phyloP scores from a whole-genome alignment of 1,140 invertebrate genomes.

The Rhopalosiphum padi region DNA sequence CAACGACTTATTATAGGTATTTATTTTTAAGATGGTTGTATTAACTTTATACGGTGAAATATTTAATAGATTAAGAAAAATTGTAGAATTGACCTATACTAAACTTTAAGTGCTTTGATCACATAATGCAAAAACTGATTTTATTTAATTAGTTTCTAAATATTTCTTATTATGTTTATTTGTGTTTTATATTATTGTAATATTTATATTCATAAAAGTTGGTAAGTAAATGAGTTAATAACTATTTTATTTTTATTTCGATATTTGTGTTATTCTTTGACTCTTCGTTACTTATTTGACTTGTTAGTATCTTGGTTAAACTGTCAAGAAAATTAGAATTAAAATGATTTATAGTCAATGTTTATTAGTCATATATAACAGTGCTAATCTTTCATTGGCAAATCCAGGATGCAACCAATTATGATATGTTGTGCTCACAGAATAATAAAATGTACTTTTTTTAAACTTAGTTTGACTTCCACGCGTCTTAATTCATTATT shows the following conservation, averaged over 20 bases:
- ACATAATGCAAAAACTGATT: no score
- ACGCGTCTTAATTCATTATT: slow-evolving; percentile 47
- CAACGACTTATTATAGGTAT: not conserved
- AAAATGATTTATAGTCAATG: not conserved
- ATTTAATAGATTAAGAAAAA: no score
- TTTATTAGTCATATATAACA: not conserved
- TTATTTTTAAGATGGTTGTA: not conserved
- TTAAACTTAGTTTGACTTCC: slow-evolving; percentile 12
- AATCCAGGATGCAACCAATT: slow-evolving; percentile 40
- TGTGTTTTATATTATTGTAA: not conserved
- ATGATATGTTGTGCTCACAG: slow-evolving; percentile 23
- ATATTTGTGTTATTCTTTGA: not conserved
- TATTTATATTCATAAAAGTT: not conserved
- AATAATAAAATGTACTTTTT: slow-evolving; percentile 40
- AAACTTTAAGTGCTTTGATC: no score
- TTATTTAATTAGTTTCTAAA: not conserved
- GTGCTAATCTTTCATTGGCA: not conserved
- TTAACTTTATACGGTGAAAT: not conserved
- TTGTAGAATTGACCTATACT: no score
- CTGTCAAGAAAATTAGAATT: not conserved
- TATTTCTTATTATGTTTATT: not conserved
- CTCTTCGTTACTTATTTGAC: not conserved
- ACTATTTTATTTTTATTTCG: not conserved
- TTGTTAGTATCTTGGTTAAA: not conserved
- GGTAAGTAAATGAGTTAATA: not conserved